Conservation (phyloP, 1,140 invertebrate genomes). For the Ectropis grisescens region DNA sequence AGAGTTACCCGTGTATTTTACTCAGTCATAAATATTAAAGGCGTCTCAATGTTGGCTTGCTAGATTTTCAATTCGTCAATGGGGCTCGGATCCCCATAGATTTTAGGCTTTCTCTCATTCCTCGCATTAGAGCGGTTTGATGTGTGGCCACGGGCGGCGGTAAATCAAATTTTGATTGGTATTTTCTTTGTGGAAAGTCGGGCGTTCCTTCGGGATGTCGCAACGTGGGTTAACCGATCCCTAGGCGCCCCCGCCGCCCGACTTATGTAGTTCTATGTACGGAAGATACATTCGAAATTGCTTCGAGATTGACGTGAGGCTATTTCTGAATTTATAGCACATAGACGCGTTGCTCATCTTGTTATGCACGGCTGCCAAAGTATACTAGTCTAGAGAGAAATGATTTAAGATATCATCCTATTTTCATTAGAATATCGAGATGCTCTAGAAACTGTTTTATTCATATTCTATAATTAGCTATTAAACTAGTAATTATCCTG, state of each 20-base stretch:
- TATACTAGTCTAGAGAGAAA: too few relatives aligned
- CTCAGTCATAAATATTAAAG: slow-evolving; percentile 57
- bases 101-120: slow-evolving; percentile 49
- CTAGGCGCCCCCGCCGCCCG: slow-evolving; percentile 28
- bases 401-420: too few relatives aligned
- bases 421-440: too few relatives aligned
- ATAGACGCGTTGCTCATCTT: too few relatives aligned
- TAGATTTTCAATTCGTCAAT: slow-evolving; percentile 58
- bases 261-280: slow-evolving; percentile 34
- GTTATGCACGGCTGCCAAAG: too few relatives aligned
- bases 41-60: slow-evolving; percentile 25
- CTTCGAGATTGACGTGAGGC: slow-evolving; percentile 21
- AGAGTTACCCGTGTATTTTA: slow-evolving; percentile 31
- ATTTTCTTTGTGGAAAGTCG: slow-evolving; percentile 65
- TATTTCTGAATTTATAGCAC: too few relatives aligned
- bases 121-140: slow-evolving; percentile 59
- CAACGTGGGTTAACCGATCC: slow-evolving; percentile 62
- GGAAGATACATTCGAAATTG: slow-evolving; percentile 18
- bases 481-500: too few relatives aligned
- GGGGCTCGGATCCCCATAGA: slow-evolving; percentile 43
- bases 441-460: too few relatives aligned
- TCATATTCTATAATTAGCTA: too few relatives aligned
- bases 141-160: slow-evolving; percentile 64
- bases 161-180: slow-evolving; percentile 70
- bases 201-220: slow-evolving; percentile 40